Evolutionary conservation across 1,140 invertebrate species (phyloP).

Genomic region (Drosophila malerkotliana): DNA sequence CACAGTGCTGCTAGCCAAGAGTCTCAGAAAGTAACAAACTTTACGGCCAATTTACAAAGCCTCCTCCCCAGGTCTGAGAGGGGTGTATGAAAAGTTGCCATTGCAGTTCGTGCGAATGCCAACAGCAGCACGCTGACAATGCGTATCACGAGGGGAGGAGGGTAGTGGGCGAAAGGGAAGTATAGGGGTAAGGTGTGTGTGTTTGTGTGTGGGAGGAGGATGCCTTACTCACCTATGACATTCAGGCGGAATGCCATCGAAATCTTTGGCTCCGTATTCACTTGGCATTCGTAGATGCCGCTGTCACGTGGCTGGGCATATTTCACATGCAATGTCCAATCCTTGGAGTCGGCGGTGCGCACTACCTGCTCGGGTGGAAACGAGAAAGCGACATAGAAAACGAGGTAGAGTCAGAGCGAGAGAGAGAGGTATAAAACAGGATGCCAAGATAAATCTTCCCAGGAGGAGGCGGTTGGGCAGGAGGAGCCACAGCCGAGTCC

Average conservation of each 20-base stretch:
- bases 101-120: conserved; percentile 54
- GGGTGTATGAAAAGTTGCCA: conserved; percentile 42
- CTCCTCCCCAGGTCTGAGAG: neutral
- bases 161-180: neutral
- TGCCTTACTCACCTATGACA: conserved; percentile 91
- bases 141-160: conserved; percentile 36
- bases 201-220: neutral
- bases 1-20: too few species aligned
- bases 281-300: conserved; percentile 95
- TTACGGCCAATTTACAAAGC: conserved; percentile 65
- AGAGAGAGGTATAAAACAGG: neutral
- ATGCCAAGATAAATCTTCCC: conserved; percentile 7
- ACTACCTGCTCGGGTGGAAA: conserved; percentile 87
- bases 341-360: conserved; percentile 92
- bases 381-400: conserved; percentile 6
- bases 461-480: conserved; percentile 7
- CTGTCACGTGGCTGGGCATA: conserved; percentile 94
- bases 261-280: conserved; percentile 96
- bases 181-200: neutral
- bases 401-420: neutral
- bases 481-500: conserved; percentile 35
- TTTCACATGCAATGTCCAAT: conserved; percentile 97
- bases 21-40: conserved; percentile 43
- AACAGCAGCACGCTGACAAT: conserved; percentile 62
- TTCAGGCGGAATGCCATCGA: conserved; percentile 94